These are phyloP conservation scores for Ormia ochracea DNA, from an alignment of 2,888 invertebrate species.

Conservation along the genomic window DNA sequence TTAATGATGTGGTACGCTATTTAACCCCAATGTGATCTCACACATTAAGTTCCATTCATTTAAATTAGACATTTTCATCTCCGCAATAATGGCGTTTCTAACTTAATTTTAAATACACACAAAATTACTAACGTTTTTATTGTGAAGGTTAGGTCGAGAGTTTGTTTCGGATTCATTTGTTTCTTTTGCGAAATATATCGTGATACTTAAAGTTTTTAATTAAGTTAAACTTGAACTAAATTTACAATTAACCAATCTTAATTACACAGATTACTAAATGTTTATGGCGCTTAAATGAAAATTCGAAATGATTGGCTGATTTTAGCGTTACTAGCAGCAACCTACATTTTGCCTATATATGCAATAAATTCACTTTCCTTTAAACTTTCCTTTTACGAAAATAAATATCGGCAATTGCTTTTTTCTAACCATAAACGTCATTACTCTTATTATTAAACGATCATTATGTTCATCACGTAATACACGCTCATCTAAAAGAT, in stretches of 20 bases:
- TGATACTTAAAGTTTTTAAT: slow-evolving; percentile 29
- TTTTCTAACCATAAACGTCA: slow-evolving; percentile 11
- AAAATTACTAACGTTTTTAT: neutral
- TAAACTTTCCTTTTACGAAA: slow-evolving; percentile 46
- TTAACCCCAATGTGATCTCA: slow-evolving; percentile 58
- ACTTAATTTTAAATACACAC: neutral
- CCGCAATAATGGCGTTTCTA: neutral
- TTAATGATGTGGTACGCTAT: slow-evolving; percentile 28
- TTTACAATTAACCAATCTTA: slow-evolving; percentile 15
- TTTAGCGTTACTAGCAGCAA: neutral
- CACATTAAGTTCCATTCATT: slow-evolving; percentile 30
- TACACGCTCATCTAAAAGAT: slow-evolving; percentile 27
- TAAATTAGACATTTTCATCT: neutral
- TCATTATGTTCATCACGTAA: slow-evolving; percentile 52
- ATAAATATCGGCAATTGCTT: slow-evolving; percentile 43
- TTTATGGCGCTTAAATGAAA: neutral
- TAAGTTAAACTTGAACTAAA: slow-evolving; percentile 56
- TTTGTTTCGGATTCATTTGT: neutral
- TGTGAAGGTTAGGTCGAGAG: slow-evolving; percentile 44
- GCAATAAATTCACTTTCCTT: slow-evolving; percentile 52
- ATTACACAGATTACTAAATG: slow-evolving; percentile 13
- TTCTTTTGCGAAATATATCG: neutral
- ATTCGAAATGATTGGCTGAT: neutral
- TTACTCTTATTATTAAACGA: slow-evolving; percentile 27
- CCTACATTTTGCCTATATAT: neutral